Evolutionary conservation across 2,113 vertebrate genomes (phyloP).

Genomic region (Diglossa brunneiventris): DNA sequence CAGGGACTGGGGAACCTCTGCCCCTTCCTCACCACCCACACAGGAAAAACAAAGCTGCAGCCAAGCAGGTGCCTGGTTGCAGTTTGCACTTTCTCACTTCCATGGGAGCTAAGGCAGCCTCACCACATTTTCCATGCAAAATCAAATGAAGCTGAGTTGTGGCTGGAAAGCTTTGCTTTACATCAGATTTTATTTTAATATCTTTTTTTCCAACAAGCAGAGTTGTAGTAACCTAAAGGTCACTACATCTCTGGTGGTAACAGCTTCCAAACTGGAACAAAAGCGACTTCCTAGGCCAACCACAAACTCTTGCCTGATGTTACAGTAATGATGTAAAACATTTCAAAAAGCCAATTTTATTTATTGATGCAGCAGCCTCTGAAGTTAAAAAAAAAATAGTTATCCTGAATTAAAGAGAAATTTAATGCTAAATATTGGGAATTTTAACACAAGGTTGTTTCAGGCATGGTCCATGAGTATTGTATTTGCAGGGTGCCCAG

Average conservation of each 20-base stretch:
- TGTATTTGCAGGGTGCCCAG: no score
- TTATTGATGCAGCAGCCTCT: background rate
- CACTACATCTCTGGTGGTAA: background rate
- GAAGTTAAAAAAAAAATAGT: background rate
- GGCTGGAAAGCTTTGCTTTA: background rate
- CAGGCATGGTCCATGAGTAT: background rate
- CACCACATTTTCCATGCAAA: background rate
- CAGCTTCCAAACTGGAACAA: background rate
- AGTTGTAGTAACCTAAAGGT: background rate
- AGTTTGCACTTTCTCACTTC: background rate
- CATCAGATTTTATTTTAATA: background rate
- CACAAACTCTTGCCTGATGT: background rate
- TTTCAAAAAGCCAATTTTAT: background rate
- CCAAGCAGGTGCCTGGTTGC: background rate
- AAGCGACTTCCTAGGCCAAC: background rate
- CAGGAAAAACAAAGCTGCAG: background rate
- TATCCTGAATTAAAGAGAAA: background rate
- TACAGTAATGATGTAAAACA: background rate
- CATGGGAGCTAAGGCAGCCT: background rate
- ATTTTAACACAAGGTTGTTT: background rate
- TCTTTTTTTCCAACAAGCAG: background rate
- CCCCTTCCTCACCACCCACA: background rate
- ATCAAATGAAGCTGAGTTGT: background rate
- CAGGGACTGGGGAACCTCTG: background rate
- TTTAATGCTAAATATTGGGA: background rate